Base-by-base conservation (phyloP, 2,113 vertebrate genomes). In the Chloroceryle aenea region DNA sequence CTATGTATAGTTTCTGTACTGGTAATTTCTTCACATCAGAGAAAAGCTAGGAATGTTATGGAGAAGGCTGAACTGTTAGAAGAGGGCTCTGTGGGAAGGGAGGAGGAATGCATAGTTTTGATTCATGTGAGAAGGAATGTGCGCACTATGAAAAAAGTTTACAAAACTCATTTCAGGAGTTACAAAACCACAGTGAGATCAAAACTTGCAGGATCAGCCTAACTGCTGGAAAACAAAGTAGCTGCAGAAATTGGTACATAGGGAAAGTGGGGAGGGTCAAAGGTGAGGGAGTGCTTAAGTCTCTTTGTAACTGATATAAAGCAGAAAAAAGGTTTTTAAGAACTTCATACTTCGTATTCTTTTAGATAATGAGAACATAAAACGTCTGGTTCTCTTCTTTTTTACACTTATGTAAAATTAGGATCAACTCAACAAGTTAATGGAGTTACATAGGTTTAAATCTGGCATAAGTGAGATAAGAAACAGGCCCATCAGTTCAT, bases 401-500 rank as follows among this genome's bases (percentile, higher is more conserved):
- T 97, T 96, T 88, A 95, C 93, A 96, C 91, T 96, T 96, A 45
- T 36, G 82, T 95, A 95, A 96, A 96, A 96, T 95, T 92, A 96
- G 92, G 91, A 96, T 94, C 93, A 92, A 88, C 85, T 93, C 93
- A 71, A 86, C 90, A 81, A 96, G 90, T 97, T 97, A 97, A 96
- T 96, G 85, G 95, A 96, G 92, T 96, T 96, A 94, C 95, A 87
- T 30, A 63, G 95, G 95, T 92, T 96, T 97, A 94, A 96, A 96
- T 95, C 95, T 92, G 95, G 92, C 90, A 16, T 21, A 91, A 94
- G 93, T 56, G 82, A 96, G 87, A 95, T 96, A 96, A 97, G 95
- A 72, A 55, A 64, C 93, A 88, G 95, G 85, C 85, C 95, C 58
- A 90, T 86, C 87, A 88, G 90, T 86, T 96, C 87, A 90, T 95